Evolutionary conservation across 2,888 invertebrate species (phyloP).

Genomic region (Lobophora halterata): DNA sequence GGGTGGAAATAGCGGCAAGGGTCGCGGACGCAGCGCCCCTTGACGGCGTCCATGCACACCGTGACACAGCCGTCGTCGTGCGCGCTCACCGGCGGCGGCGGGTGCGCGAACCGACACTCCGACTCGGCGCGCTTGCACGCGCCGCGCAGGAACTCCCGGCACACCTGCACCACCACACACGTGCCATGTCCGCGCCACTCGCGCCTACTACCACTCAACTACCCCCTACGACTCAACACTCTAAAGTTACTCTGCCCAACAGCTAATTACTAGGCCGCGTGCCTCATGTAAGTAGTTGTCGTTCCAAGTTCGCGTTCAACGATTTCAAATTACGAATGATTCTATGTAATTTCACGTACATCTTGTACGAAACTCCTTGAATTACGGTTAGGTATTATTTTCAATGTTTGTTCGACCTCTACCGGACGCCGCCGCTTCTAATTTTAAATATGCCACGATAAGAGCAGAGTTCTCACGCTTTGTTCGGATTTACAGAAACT

Average conservation of each 20-base stretch:
- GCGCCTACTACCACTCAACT: slow-evolving; percentile 28
- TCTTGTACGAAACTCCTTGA: not conserved
- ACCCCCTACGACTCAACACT: slow-evolving; percentile 7
- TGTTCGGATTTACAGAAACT: slow-evolving; percentile 31
- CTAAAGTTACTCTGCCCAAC: slow-evolving; percentile 23
- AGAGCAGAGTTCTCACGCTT: slow-evolving; percentile 25
- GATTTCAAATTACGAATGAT: slow-evolving; percentile 4
- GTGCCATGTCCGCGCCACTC: slow-evolving; percentile 56
- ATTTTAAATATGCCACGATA: slow-evolving; percentile 24
- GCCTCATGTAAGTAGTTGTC: slow-evolving; percentile 20
- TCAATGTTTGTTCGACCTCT: slow-evolving; percentile 34
- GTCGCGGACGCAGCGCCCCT: slow-evolving; percentile 99
- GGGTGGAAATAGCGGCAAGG: slow-evolving; percentile 99
- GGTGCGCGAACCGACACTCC: slow-evolving; percentile 99
- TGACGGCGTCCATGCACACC: slow-evolving; percentile 99
- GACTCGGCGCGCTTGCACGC: slow-evolving; percentile 98
- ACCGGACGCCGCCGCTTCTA: slow-evolving; percentile 77
- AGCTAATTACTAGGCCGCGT: slow-evolving; percentile 18
- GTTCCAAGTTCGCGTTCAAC: slow-evolving; percentile 24
- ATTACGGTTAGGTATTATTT: slow-evolving; percentile 16
- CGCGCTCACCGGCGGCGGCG: slow-evolving; percentile 97
- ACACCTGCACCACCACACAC: slow-evolving; percentile 88
- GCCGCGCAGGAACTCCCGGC: slow-evolving; percentile 99
- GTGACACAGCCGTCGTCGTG: slow-evolving; percentile 99
- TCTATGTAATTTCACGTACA: not conserved